These are phyloP conservation scores for Chloroceryle amazona DNA, from an alignment of 2,797 vertebrate species.

Conservation along the genomic window DNA sequence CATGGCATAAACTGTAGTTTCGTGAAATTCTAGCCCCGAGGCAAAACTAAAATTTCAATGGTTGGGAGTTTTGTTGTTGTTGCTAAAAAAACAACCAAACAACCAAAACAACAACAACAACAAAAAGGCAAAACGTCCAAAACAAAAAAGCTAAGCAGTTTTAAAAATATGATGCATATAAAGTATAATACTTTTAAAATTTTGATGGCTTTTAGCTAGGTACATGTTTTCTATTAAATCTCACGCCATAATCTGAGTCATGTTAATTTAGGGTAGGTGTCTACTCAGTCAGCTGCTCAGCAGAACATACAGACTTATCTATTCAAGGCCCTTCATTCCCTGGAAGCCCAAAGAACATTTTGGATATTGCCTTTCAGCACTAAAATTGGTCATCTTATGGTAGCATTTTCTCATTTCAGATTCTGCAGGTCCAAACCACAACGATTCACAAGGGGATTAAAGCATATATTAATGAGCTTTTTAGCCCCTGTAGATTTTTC, in stretches of 20 bases:
- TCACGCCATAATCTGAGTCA: neutral
- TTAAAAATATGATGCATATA: conserved; percentile 48
- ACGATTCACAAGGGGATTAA: conserved; percentile 53
- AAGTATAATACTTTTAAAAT: conserved; percentile 41
- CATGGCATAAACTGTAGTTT: conserved; percentile 17
- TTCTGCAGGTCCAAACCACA: conserved; percentile 73
- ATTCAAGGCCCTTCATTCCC: conserved; percentile 10
- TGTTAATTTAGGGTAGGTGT: neutral
- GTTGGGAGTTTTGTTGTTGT: neutral
- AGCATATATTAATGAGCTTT: conserved; percentile 69
- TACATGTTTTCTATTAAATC: conserved; percentile 14
- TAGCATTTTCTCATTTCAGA: conserved; percentile 68
- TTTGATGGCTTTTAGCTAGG: conserved; percentile 19
- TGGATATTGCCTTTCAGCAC: conserved; percentile 57
- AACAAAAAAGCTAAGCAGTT: neutral
- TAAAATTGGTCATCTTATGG: conserved; percentile 68
- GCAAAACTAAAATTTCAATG: conserved; percentile 50
- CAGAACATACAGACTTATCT: neutral
- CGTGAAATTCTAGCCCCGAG: conserved; percentile 47
- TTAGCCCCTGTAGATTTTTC: conserved; percentile 68
- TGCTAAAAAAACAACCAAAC: neutral
- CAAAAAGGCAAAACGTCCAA: neutral
- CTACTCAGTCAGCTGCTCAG: conserved; percentile 1
- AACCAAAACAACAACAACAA: neutral
- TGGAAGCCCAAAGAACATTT: neutral